Evolutionary conservation across 2,888 invertebrate genomes (phyloP), one percentile per base, ranked within the genome.

Genomic region (Pheosia gnoma): DNA sequence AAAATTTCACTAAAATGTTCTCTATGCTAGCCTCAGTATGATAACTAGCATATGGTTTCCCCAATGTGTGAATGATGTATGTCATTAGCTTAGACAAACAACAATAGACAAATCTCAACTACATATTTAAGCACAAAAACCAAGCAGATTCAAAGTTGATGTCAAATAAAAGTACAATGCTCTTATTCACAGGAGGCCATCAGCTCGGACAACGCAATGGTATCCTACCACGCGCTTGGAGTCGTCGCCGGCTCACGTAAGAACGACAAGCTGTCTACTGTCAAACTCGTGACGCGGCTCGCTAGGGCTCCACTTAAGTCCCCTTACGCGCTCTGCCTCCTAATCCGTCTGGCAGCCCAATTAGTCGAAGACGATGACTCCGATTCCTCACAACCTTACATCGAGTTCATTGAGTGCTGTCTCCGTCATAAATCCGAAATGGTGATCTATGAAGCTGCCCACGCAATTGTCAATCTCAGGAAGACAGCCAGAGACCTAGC

Each of bases 391-490:
- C 96, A 96, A 57, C 96, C 96, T 0, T 95, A 98, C 78, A 97
- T 98, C 75, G 97, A 97, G 55, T 99, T 99, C 82, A 97, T 99
- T 56, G 98, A 99, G 83, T 95, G 96, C 13, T 99, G 99, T 84
- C 94, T 99, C 55, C 95, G 99, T 0, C 99, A 99, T 87, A 99
- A 99, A 93, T 98, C 98, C 41, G 99, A 99, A 94, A 98, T 99
- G 97, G 99, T 99, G 0, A 98, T 99, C 36, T 99, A 99, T 83
- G 99, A 99, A 93, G 99, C 99, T 0, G 99, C 99, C 0, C 98
- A 99, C 82, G 99, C 99, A 4, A 96, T 99, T 74, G 99, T 99
- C 0, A 98, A 98, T 86, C 93, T 99, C 62, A 91, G 96, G 62
- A 98, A 97, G 57, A 97, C 98, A 0, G 95, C 96, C 0, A 94